These are phyloP conservation scores for Platorchestia sp. DNA, from an alignment of 1,140 invertebrate genomes.

Conservation along the genomic window DNA sequence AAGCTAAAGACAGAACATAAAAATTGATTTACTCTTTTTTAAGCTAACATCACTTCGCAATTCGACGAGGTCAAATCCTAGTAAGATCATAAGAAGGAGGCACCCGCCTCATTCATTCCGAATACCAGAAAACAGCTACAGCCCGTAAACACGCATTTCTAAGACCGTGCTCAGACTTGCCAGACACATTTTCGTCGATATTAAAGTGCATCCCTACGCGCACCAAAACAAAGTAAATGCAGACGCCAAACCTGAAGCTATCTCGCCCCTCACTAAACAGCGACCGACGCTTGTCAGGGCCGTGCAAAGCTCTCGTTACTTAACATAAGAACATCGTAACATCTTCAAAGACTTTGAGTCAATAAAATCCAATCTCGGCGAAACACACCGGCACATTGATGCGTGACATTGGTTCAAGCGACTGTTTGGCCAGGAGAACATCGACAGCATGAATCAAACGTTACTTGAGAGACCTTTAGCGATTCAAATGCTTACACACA, in stretches of 20 bases:
- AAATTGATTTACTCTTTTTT: not conserved
- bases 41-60: not conserved
- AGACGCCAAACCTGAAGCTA: not conserved
- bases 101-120: not conserved
- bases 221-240: not conserved
- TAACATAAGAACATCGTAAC: not conserved
- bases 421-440: not conserved
- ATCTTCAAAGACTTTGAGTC: not conserved
- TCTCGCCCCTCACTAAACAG: not conserved
- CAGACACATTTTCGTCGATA: not conserved
- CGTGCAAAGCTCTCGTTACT: not conserved
- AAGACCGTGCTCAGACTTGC: not conserved
- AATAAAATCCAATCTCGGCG: not conserved
- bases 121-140: not conserved
- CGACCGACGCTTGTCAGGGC: not conserved
- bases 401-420: not conserved
- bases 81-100: not conserved
- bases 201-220: not conserved
- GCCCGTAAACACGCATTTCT: not conserved
- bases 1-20: not conserved
- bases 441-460: not conserved
- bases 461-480: not conserved
- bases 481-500: not conserved
- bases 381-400: not conserved
- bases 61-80: not conserved